Evolutionary conservation across 2,888 invertebrate genomes (phyloP), one percentile per base, ranked within the genome.

Genomic region (Cerastis rubricosa): DNA sequence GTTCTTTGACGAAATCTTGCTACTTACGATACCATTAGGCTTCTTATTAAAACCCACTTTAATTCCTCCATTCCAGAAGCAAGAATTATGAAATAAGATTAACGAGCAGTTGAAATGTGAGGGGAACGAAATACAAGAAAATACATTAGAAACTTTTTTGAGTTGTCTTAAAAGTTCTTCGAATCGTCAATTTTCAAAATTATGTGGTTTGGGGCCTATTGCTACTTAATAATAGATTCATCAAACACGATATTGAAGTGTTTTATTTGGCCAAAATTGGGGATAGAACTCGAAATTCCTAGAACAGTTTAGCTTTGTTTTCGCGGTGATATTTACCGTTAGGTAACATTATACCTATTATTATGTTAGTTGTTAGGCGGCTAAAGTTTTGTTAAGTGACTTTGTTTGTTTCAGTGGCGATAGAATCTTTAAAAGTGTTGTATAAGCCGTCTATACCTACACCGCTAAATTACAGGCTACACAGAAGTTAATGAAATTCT

Each of bases 221-320:
- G 75, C 78, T 71, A 78, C 77, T 70, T 74, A 75, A 85, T 85
- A 87, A 85, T 85, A 78, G 76, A 82, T 73, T 79, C 65, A 72
- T 81, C 81, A 72, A 78, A 86, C 69, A 76, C 75, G 57, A 70
- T 76, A 78, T 77, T 83, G 35, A 78, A 83, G 84, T 71, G 43
- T 65, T 73, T 76, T 72, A 14, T 54, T 51, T 29, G 7, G 22
- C 45, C n/a, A 29, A 75, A 85, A 85, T 79, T 79, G 43, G 49
- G 49, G 45, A 17, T 65, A 57, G 54, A 35, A 3, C 35, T 35
- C 1, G 35, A 35, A 35, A 35, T 74, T 67, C 51, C 35, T 76
- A 73, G 86, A 88, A 71, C 19, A 29, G 12, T 22, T 76, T 61
- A 57, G 64, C 12, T 1, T 22, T 4, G 22, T 11, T 7, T 29